Base-by-base conservation (phyloP, 2,797 vertebrate genomes). In the Melanotaenia pygmaea region DNA sequence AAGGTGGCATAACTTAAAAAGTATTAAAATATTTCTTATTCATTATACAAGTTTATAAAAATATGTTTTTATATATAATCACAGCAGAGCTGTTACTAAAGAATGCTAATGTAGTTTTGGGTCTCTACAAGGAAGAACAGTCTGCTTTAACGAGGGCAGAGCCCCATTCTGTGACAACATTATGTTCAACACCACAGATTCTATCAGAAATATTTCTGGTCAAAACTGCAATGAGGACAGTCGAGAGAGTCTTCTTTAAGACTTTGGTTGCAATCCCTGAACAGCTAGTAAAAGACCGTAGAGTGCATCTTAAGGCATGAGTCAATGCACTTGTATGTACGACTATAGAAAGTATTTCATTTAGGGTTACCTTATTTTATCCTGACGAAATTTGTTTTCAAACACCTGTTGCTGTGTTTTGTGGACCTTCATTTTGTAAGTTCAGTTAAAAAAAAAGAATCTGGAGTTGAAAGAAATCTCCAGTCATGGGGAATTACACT, bases 301-400 rank as follows among this genome's bases (percentile, higher is more conserved):
- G 38, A 72, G 59, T 43, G 72, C 69, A 76, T 60, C 43, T 18
- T 67, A 78, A 81, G 74, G 53, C 51, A 24, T 16, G 14, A 35
- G 35, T 35, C 35, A 35, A 35, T 35, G 35, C 35, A 35, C 35
- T 35, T 35, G 7, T 35, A 35, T 10, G 10, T 35, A 35, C 35
- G 10, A 35, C 7, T 35, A 35, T 35, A 35, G 10, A 53, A 32
- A 68, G 24, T 10, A 38, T 38, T 16, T 43, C 40, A 43, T 43
- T 3, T 16, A 43, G 38, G 14, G 14, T 18, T 43, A 47, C 37
- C 4, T 59, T 9, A 58, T 50, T 37, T 32, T 26, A 68, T 54
- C 51, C 58, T 59, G 14, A 14, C 37, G 79, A 47, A 64, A 64
- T 40, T 11, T 50, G 22, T 54, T 59, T 58, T 35, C 35, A 54